Evolutionary conservation across 2,797 vertebrate genomes (phyloP).

Genomic region (Leucoraja ocellata): DNA sequence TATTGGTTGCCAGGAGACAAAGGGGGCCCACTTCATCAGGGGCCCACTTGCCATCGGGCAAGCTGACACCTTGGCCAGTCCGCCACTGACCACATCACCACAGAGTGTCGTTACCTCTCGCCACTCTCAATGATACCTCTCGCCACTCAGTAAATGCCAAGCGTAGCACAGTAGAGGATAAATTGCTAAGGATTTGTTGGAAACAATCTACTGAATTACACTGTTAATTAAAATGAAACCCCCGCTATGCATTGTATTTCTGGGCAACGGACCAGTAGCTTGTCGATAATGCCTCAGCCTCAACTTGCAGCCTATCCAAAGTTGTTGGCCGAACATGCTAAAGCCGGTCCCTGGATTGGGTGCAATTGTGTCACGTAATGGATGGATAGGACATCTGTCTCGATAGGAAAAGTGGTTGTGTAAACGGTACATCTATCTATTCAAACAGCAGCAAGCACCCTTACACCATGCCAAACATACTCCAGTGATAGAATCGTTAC

Average conservation of each 20-base stretch:
- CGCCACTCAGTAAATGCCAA: not conserved
- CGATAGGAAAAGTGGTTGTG: not conserved
- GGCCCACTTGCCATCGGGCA: too few species aligned
- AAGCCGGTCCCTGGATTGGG: not conserved
- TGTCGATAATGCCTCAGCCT: not conserved
- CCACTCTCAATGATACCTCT: too few species aligned
- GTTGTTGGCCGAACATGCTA: not conserved
- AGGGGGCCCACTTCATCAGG: too few species aligned
- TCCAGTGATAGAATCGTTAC: not conserved
- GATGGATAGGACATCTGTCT: not conserved
- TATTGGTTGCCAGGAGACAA: too few species aligned
- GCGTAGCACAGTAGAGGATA: too few species aligned
- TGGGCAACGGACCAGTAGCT: not conserved
- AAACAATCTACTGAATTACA: not conserved
- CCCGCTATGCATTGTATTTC: not conserved
- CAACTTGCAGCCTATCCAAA: not conserved
- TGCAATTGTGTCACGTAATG: not conserved
- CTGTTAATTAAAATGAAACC: conserved; percentile 1
- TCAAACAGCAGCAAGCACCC: not conserved
- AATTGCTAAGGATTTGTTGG: not conserved
- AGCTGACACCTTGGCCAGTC: too few species aligned
- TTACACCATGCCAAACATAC: not conserved
- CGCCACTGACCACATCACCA: too few species aligned
- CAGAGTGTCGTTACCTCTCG: too few species aligned
- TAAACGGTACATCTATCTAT: not conserved